A percentile compares a stretch with the other conserved stretches of the same genome.
Evolutionary conservation across 2,888 invertebrate genomes (phyloP).

Genomic region (Phlogophora meticulosa): DNA sequence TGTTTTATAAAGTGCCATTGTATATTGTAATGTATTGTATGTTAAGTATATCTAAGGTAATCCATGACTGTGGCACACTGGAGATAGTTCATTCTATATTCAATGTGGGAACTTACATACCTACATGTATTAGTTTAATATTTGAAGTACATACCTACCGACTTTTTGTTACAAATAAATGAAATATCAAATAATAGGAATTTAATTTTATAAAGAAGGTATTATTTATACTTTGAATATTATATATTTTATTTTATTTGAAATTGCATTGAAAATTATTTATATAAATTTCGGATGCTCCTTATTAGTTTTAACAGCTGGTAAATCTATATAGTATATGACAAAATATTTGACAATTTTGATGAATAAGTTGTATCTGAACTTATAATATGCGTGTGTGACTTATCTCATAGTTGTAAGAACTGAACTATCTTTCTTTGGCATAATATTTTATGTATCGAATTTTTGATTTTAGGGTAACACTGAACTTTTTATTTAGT

Average conservation of each 20-base stretch:
- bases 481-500: constrained; percentile 61
- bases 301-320: neutral
- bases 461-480: constrained; percentile 54
- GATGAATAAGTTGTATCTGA: neutral
- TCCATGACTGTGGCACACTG: constrained; percentile 71
- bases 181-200: constrained; percentile 11
- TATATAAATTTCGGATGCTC: neutral
- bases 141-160: constrained; percentile 37
- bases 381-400: constrained; percentile 3
- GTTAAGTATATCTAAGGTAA: constrained; percentile 62
- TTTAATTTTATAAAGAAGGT: constrained; percentile 13
- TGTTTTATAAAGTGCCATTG: constrained; percentile 67
- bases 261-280: neutral
- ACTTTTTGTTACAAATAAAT: constrained; percentile 9
- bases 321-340: neutral
- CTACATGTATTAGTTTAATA: constrained; percentile 19
- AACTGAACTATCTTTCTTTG: constrained; percentile 62
- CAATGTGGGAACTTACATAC: constrained; percentile 24
- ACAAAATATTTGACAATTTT: constrained; percentile 3
- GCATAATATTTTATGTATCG: constrained; percentile 59
- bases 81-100: constrained; percentile 57
- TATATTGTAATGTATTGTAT: constrained; percentile 63
- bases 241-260: neutral
- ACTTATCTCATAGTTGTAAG: constrained; percentile 35
- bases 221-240: neutral